Conservation (phyloP, 53 echinoderm and acorn worm species). For the Paracentrotus lividus region DNA sequence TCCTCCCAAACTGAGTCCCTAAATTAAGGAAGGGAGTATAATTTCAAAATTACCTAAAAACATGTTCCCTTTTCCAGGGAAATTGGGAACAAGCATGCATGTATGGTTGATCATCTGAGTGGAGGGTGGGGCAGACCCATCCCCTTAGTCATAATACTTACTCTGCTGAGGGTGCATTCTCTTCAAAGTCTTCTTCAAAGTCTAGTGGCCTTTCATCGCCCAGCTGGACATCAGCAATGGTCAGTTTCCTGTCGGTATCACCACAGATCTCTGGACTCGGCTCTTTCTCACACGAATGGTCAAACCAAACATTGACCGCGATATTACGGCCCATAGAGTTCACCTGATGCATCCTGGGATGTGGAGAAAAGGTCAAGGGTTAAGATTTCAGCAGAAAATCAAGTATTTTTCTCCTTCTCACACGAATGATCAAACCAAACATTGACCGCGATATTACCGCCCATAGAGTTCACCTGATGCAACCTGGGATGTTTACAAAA, state of each 20-base stretch:
- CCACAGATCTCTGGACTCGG: constrained; percentile 81
- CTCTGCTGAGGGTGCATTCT: constrained; percentile 35
- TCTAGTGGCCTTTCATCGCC: not conserved
- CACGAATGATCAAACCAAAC: constrained; percentile 91
- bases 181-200: constrained; percentile 57
- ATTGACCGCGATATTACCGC: constrained; percentile 90
- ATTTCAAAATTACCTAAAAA: no score
- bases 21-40: no score
- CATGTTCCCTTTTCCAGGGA: no score
- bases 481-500: constrained; percentile 74
- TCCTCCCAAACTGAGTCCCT: no score
- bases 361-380: not conserved
- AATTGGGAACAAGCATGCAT: no score
- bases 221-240: constrained; percentile 79
- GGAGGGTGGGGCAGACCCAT: no score
- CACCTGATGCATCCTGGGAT: constrained; percentile 93
- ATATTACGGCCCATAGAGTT: constrained; percentile 87
- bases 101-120: no score
- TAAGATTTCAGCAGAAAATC: not conserved
- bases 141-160: no score
- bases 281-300: constrained; percentile 78
- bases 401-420: constrained; percentile 65
- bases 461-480: constrained; percentile 92
- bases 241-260: constrained; percentile 53
- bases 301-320: constrained; percentile 95